Base-by-base conservation (phyloP, 2,797 vertebrate genomes). In the Paramormyrops hopkinsi region DNA sequence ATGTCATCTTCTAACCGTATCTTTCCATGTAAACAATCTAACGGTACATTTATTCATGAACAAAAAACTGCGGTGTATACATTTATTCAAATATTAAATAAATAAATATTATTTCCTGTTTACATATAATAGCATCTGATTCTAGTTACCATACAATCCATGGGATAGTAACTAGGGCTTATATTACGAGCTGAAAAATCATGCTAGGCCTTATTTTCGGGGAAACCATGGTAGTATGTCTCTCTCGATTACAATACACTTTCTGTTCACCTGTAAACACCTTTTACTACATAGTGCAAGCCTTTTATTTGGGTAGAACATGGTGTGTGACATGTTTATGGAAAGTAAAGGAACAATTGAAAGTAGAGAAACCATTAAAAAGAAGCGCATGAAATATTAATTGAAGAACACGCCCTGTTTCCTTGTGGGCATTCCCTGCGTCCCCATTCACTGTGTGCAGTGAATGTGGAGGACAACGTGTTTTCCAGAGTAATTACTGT, bases 401-500 rank as follows among this genome's bases (percentile, higher is more conserved):
- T 88, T n/a, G 12, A 59, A 8, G 19, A 62, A 22, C 37, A 48
- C 33, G 6, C 51, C 29, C 33, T 11, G 5, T 17, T 44, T 65
- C 56, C 56, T 53, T 44, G 86, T 88, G 86, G 86, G 56, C 41
- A 65, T 65, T 91, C 90, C 87, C 87, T 29, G 65, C 33, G 44
- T 90, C 62, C 59, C 69, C 2, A n/a, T 90, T 85, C 37, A 85
- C 53, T 86, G 76, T 41, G 65, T 44, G 7, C 33, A 83, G 86
- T 53, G 29, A 51, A 87, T 79, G 86, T 2, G 62, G 83, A 53
- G 89, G 88, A 86, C 82, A 53, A 11, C 79, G 90, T 89, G 89
- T 89, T 86, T 90, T 91, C 50, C 46, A 29, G 79, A 44, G 76
- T 92, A 89, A 91, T 93, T 91, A 90, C 90, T 90, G 87, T 69